Evolutionary conservation across 2,797 vertebrate genomes (phyloP), one percentile per base, ranked within the genome.

Genomic region (Sebastes nivosus): DNA sequence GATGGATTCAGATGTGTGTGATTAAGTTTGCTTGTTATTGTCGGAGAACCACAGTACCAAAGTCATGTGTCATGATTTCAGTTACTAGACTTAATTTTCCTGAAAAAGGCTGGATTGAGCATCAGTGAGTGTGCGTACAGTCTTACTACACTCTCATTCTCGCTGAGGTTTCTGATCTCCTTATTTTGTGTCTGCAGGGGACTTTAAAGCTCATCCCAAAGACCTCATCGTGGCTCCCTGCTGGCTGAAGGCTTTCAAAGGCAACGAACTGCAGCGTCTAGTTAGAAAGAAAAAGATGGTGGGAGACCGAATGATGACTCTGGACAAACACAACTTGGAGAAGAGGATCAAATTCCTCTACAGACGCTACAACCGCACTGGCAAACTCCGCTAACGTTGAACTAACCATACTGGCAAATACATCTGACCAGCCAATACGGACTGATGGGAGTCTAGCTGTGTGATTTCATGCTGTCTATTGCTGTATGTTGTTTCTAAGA

Each of bases 281-380:
- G 95, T 96, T 46, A 94, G 97, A 59, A 99, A 98, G 94, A 98
- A 95, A 92, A 94, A 83, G 83, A 94, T 98, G 95, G 96, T 99
- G 59, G 98, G 98, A 71, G 89, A 96, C 70, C 92, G 96, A 30
- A 99, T 99, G 98, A 97, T 98, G 92, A 58, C 72, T 0, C 89
- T 95, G 0, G 98, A 99, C 59, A 93, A 82, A 72, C 96, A 97
- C 86, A 96, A 96, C 27, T 92, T 99, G 78, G 96, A 94, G 38
- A 99, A 99, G 89, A 96, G 97, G 78, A 97, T 99, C 87, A 82
- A 90, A 3, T 99, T 93, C 91, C 95, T 99, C 79, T 99, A 99
- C 92, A 96, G 77, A 74, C 97, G 94, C 30, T 97, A 96, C 83
- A 99, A 99, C 92, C 96, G 97, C n/a, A 94, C 84, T 0, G 97